These are phyloP conservation scores for Microcebus murinus DNA, from an alignment of 2,113 vertebrate species.

Conservation along the genomic window DNA sequence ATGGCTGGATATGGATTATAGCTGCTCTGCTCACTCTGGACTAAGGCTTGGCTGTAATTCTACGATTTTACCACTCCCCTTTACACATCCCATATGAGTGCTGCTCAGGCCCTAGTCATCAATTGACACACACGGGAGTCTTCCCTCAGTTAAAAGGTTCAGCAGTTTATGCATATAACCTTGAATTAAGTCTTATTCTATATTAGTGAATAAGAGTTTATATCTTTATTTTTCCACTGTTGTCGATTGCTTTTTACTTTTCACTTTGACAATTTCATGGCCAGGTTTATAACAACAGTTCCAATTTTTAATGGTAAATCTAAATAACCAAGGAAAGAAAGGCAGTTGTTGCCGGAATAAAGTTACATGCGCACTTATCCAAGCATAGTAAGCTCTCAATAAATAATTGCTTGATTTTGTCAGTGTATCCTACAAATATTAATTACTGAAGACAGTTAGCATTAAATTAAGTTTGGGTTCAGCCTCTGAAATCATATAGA, in stretches of 20 bases:
- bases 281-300: not conserved
- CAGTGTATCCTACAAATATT: not conserved
- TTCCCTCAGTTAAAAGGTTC: not conserved
- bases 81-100: accelerated
- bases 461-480: not conserved
- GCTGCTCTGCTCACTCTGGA: not conserved
- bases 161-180: not conserved
- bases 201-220: not conserved
- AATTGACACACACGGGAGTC: too few relatives aligned
- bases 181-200: not conserved
- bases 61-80: not conserved
- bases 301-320: not conserved
- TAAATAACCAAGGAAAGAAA: not conserved
- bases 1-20: accelerated
- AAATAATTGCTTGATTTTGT: not conserved
- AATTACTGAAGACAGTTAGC: not conserved
- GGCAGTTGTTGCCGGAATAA: not conserved
- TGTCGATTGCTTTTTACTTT: not conserved
- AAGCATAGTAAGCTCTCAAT: not conserved
- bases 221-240: not conserved
- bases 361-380: too few relatives aligned
- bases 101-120: accelerated
- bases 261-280: not conserved
- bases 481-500: not conserved
- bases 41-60: not conserved